Evolutionary conservation across 1,140 invertebrate species (phyloP), one percentile per base, ranked within the genome.

Genomic region (Drosophila kohkoa): DNA sequence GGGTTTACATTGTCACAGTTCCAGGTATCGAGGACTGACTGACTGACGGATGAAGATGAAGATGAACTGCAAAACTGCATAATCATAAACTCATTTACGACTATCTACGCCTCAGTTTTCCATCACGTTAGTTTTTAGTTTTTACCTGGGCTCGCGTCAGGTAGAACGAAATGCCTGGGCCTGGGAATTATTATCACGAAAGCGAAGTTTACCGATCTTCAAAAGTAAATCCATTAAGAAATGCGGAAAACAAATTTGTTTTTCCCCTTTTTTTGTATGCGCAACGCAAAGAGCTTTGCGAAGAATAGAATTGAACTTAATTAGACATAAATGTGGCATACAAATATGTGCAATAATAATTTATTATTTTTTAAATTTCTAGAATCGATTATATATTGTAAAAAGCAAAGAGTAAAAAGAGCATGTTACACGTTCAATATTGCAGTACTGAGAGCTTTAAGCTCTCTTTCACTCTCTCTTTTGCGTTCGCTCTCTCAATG

Each of bases 71-170:
- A 60, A 72, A 78, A 75, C 66, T 75, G 76, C 72, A 75, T 78
- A 75, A 75, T 78, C 76, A 75, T 78, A 78, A 78, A 78, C 66
- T 70, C 60, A 66, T 75, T 71, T 78, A 51, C 16, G 55, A 46
- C 45, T 58, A 38, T 46, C 52, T 20, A 20, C 25, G 28, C 13
- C 28, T 32, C 45, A 38, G 28, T 35, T 30, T 52, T 25, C 13
- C 49, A 16, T 10, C 58, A 7, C n/a, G 4, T 13, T 16, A 2
- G 25, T 10, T 13, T 25, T 62, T 69, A 62, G 15, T 43, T 13
- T 25, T 62, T 69, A 62, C 57, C 65, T 67, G 71, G 20, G 54
- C 5, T 46, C 46, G 52, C 15, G 30, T 32, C 30, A 52, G 54
- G 57, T 59, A 59, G 10, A 45, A 16, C 54, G 32, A 20, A 57